Percentiles rank a stretch among this genome's conserved stretches.
These are phyloP conservation scores for Pseudois nayaur DNA, from an alignment of 2,113 vertebrate species.

Conservation along the genomic window DNA sequence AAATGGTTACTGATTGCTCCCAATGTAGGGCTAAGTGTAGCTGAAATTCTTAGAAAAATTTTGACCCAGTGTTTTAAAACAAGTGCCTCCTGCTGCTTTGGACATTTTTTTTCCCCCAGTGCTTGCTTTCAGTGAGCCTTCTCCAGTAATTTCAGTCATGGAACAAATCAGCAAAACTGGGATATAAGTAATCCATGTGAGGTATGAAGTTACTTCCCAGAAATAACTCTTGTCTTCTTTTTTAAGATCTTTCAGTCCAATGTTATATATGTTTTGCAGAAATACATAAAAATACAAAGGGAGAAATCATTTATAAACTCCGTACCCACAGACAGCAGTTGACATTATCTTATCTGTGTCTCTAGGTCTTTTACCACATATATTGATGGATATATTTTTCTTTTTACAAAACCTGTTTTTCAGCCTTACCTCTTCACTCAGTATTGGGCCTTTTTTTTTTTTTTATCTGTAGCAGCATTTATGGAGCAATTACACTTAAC, in stretches of 20 bases:
- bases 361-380: not conserved
- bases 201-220: not conserved
- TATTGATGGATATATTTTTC: not conserved
- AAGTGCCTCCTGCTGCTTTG: not conserved
- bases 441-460: not conserved
- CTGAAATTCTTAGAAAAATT: conserved; percentile 45
- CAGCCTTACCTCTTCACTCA: not conserved
- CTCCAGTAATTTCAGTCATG: not conserved
- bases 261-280: conserved; percentile 11
- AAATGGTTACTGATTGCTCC: not conserved
- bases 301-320: not conserved
- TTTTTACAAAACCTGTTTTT: not conserved
- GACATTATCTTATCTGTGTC: not conserved
- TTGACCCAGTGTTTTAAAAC: not conserved
- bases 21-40: not conserved
- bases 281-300: not conserved
- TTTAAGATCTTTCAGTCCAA: not conserved
- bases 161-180: not conserved
- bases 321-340: not conserved
- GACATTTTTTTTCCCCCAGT: not conserved
- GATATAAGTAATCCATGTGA: not conserved
- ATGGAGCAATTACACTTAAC: not conserved
- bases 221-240: not conserved
- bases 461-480: not conserved
- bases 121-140: not conserved